These are phyloP conservation scores for Luscinia megarhynchos DNA, from an alignment of 2,797 vertebrate genomes.

Conservation along the genomic window DNA sequence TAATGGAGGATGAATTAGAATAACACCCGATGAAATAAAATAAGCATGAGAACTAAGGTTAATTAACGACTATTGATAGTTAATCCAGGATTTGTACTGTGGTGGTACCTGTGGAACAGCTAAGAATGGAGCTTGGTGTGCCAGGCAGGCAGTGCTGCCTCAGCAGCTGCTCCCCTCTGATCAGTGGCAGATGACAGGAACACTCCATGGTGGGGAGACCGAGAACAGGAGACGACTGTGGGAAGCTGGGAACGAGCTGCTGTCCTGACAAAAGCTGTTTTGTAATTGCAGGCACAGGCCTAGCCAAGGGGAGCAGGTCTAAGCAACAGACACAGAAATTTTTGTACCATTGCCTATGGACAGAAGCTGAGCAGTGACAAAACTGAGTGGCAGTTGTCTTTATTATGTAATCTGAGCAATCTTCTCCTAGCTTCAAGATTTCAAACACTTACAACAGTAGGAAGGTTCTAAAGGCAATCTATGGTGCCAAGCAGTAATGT, in stretches of 20 bases:
- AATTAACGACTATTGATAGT: background rate
- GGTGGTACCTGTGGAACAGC: background rate
- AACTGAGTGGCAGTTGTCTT: background rate
- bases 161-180: background rate
- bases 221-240: background rate
- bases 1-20: background rate
- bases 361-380: background rate
- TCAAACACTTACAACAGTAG: background rate
- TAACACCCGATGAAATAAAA: background rate
- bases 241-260: background rate
- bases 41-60: background rate
- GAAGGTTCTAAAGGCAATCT: background rate
- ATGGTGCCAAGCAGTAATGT: background rate
- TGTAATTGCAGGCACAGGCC: background rate
- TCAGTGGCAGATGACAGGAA: background rate
- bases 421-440: background rate
- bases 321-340: background rate
- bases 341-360: background rate
- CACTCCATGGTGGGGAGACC: background rate
- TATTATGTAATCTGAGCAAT: background rate
- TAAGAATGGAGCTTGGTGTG: background rate
- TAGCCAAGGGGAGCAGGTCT: background rate
- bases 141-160: background rate
- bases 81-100: background rate
- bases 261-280: slow-evolving; percentile 3